Base-by-base conservation (phyloP, 37 sponge, comb jelly and placozoan genomes). In the Petrosia ficiformis region DNA sequence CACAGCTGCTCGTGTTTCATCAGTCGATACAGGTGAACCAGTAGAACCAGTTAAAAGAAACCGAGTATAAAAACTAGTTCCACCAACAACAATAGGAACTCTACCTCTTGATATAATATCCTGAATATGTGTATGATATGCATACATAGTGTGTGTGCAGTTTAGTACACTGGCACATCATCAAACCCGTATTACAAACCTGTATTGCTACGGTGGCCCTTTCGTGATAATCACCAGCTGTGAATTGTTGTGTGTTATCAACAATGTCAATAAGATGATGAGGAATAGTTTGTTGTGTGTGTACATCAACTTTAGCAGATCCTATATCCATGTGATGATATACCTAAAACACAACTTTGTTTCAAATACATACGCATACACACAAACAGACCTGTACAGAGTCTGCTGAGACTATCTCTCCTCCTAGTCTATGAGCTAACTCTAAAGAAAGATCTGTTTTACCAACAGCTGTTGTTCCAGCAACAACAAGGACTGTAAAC, bases 401-500 rank as follows among this genome's bases (percentile, higher is more conserved):
- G 73, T 99, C 99, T 30, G 92, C 96, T 39, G 94, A 96, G 4
- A 99, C 79, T 2, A 99, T 82, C 60, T 99, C 99, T 41, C 96
- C 96, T 70, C 86, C 78, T 25, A 93, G 73, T 28, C 76, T 60
- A 24, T 75, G 40, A 14, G 94, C 89, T 26, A 99, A 67, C 32
- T 85, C 70, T 25, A 99, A 63, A 16, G 93, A 96, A 14, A 99
- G 85, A 10, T 90, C 86, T 19, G 99, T 92, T 71, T 99, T 99
- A 0, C 99, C 99, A 19, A 93, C 94, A 57, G 94, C 94, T 39
- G 99, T 99, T 52, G 84, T 89, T 24, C 97, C 97, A 19, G 87
- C 75, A 48, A 97, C 87, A 0, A 93, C 82, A 32, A 96, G 54
- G 54, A 93, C 92, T 91, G 61, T 79, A 57, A 19, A 64, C 10